Conservation (phyloP, 1,140 invertebrate species). For the Cyphomyrmex costatus region DNA sequence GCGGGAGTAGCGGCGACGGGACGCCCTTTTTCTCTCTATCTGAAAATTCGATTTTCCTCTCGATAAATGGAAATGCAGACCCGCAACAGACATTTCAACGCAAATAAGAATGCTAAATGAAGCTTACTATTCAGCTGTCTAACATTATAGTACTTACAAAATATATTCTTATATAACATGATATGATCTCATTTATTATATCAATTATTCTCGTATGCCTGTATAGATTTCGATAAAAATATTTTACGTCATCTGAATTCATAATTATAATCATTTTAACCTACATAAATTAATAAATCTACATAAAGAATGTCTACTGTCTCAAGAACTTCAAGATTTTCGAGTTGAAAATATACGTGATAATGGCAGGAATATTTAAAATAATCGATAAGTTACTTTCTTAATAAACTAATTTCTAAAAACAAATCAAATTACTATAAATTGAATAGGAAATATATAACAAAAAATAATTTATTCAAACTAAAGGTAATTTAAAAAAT, state of each 20-base stretch:
- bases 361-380: too few species aligned
- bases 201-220: not conserved
- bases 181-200: constrained; percentile 17
- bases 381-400: not conserved
- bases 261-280: constrained; percentile 1
- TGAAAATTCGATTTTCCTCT: constrained; percentile 6
- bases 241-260: not conserved
- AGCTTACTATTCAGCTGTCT: not conserved
- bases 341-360: not conserved
- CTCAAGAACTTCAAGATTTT: not conserved
- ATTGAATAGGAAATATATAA: constrained; percentile 13
- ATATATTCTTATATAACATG: not conserved
- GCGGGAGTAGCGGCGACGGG: not conserved
- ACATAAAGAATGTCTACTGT: not conserved
- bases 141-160: not conserved
- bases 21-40: not conserved
- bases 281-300: not conserved
- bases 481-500: not conserved
- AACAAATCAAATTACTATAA: not conserved
- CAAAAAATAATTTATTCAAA: not conserved
- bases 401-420: not conserved
- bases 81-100: constrained; percentile 23
- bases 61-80: constrained; percentile 31
- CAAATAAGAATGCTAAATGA: constrained; percentile 28
- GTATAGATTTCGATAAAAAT: not conserved